phyloP scores from a whole-genome alignment of 2,888 invertebrate species.

The Caenorhabditis imperialis region DNA sequence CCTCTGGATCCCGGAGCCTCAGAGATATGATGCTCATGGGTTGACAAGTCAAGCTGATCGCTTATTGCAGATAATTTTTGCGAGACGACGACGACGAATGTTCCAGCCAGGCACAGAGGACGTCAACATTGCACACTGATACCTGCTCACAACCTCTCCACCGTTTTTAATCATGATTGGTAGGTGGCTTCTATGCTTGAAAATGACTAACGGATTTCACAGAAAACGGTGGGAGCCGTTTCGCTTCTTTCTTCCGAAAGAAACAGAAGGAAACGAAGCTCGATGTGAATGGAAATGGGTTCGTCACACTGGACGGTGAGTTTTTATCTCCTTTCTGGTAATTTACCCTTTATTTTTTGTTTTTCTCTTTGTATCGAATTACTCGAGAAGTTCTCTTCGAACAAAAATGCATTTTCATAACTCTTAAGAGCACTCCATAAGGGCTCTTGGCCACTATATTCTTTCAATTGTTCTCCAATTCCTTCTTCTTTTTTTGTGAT shows the following conservation, averaged over 20 bases:
- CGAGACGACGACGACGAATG: slow-evolving; percentile 3
- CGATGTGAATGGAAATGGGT: slow-evolving; percentile 40
- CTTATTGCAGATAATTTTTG: slow-evolving; percentile 27
- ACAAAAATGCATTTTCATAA: not conserved
- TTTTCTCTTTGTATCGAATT: slow-evolving; percentile 13
- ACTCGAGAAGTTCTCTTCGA: not conserved
- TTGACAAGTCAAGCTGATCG: slow-evolving; percentile 41
- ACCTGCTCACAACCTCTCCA: no score
- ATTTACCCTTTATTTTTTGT: not conserved
- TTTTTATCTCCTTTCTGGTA: not conserved
- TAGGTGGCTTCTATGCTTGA: not conserved
- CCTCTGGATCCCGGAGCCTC: slow-evolving; percentile 3
- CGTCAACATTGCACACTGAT: no score
- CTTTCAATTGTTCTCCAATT: not conserved
- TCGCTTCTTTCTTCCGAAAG: slow-evolving; percentile 25
- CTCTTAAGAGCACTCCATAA: slow-evolving; percentile 10
- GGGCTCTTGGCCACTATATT: slow-evolving; percentile 4
- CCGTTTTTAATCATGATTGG: not conserved
- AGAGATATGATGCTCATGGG: slow-evolving; percentile 25
- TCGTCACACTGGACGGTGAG: slow-evolving; percentile 3
- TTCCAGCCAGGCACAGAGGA: not conserved
- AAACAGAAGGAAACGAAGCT: slow-evolving; percentile 32
- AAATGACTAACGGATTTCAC: no score
- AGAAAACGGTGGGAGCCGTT: slow-evolving; percentile 9
- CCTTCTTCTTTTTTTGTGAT: not conserved